Conservation (phyloP, 2,797 vertebrate genomes). For the Acanthiza pusilla region DNA sequence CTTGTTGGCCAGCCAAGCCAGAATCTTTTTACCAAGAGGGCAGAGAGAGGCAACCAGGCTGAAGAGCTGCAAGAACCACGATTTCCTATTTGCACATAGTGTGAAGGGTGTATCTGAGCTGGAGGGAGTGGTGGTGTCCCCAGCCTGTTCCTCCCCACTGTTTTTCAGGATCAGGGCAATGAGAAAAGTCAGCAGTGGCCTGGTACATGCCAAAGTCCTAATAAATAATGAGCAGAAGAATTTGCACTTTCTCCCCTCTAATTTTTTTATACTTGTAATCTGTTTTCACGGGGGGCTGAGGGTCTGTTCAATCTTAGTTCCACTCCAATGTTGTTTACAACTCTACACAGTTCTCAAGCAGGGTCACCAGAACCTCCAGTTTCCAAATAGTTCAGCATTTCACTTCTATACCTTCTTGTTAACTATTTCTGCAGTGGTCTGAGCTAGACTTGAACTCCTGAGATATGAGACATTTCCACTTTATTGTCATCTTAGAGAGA, state of each 20-base stretch:
- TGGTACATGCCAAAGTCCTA: neutral
- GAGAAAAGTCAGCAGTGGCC: neutral
- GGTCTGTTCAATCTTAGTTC: neutral
- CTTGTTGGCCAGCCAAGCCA: neutral
- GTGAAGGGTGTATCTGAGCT: neutral
- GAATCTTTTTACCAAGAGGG: neutral
- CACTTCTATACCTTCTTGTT: neutral
- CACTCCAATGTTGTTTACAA: neutral
- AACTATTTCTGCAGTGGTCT: neutral
- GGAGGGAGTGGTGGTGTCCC: neutral
- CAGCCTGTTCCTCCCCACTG: accelerated
- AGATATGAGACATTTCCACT: neutral
- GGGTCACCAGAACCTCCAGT: neutral
- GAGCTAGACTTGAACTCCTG: neutral
- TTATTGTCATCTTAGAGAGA: neutral
- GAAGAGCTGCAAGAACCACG: neutral
- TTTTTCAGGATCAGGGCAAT: neutral
- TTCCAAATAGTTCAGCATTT: neutral
- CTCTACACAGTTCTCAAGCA: neutral
- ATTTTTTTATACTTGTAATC: neutral
- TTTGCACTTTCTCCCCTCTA: accelerated
- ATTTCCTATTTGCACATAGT: neutral
- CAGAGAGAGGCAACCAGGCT: neutral
- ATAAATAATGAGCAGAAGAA: neutral
- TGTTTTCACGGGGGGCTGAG: neutral